phyloP scores from a whole-genome alignment of 2,113 vertebrate genomes.

The Danionella cerebrum region DNA sequence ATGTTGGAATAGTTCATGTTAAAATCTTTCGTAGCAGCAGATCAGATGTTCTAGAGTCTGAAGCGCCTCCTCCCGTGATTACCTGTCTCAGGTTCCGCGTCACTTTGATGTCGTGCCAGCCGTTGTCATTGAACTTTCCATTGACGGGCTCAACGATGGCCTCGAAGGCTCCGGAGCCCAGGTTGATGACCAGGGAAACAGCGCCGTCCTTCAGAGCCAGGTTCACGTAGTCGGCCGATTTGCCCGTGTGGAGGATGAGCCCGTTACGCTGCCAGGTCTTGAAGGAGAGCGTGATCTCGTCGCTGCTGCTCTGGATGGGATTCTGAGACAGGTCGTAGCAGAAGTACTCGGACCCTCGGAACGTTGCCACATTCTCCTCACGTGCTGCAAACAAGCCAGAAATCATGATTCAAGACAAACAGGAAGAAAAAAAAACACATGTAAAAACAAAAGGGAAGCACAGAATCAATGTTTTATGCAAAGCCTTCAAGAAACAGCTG shows the following conservation, averaged over 20 bases:
- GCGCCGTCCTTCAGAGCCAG: constrained; percentile 94
- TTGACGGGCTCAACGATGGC: constrained; percentile 97
- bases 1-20: no score
- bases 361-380: constrained; percentile 94
- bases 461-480: background rate
- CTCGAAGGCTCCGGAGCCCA: constrained; percentile 96
- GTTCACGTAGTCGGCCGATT: constrained; percentile 97
- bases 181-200: constrained; percentile 94
- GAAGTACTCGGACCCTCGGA: constrained; percentile 95
- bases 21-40: no score
- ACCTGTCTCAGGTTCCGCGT: constrained; percentile 98
- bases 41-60: no score
- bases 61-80: constrained; percentile 69
- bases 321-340: constrained; percentile 97
- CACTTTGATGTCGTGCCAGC: constrained; percentile 98
- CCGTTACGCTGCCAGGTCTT: constrained; percentile 97
- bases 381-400: constrained; percentile 61
- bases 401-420: background rate
- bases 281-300: constrained; percentile 96
- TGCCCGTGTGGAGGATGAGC: constrained; percentile 96
- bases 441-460: background rate
- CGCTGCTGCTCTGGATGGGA: constrained; percentile 97
- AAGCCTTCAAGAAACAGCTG: background rate
- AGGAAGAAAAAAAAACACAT: background rate
- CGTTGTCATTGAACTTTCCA: constrained; percentile 98